Evolutionary conservation across 2,113 vertebrate genomes (phyloP).

Genomic region (Eidolon helvum): DNA sequence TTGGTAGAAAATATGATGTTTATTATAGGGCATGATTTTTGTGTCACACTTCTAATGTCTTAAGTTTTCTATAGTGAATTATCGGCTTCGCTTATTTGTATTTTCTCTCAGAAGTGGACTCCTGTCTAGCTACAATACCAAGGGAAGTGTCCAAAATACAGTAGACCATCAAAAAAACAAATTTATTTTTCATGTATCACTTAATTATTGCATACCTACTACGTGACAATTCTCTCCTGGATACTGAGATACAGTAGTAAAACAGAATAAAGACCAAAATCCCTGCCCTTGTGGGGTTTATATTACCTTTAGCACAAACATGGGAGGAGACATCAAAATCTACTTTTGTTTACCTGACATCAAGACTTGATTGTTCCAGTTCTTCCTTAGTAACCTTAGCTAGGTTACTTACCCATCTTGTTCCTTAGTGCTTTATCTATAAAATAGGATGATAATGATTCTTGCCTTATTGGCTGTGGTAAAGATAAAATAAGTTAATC

Average conservation of each 20-base stretch:
- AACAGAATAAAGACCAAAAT: neutral
- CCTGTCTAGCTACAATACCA: neutral
- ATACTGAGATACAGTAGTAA: neutral
- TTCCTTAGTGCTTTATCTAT: neutral
- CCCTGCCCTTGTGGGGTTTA: fast-evolving
- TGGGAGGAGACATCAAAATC: neutral
- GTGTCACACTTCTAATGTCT: neutral
- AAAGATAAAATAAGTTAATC: neutral
- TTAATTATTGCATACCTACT: neutral
- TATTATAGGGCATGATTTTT: neutral
- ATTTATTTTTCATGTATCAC: neutral
- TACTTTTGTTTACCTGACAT: neutral
- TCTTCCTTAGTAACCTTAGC: neutral
- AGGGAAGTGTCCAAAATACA: neutral
- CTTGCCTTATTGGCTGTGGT: neutral
- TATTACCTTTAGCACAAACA: neutral
- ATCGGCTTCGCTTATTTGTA: neutral
- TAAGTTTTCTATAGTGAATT: neutral
- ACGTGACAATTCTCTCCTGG: neutral
- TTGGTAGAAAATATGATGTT: neutral
- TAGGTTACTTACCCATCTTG: neutral
- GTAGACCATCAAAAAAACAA: neutral
- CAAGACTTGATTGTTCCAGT: neutral
- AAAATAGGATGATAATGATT: neutral
- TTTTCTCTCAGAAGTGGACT: neutral